Conservation (phyloP, 2,888 invertebrate species). For the Odontomyia ornata region DNA sequence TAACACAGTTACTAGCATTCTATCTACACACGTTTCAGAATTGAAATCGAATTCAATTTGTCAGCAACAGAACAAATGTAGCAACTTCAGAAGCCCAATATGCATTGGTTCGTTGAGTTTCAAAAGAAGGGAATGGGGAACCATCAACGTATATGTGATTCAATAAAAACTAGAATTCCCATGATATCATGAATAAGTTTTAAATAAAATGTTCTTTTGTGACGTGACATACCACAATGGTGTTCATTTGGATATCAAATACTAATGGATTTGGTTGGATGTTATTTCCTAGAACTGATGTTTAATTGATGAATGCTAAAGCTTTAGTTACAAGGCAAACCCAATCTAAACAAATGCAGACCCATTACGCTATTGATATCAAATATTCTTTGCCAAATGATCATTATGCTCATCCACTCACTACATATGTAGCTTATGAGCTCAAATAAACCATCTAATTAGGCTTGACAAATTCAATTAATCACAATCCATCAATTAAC, state of each 20-base stretch:
- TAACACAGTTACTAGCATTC: no score
- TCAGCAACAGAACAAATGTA: slow-evolving; percentile 16
- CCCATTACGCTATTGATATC: no score
- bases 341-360: no score
- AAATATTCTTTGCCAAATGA: no score
- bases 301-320: no score
- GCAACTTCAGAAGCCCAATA: slow-evolving; percentile 25
- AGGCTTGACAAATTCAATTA: slow-evolving; percentile 40
- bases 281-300: no score
- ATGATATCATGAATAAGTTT: slow-evolving; percentile 25
- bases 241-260: no score
- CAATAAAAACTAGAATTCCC: slow-evolving; percentile 27
- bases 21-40: background rate
- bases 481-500: slow-evolving; percentile 42
- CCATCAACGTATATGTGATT: slow-evolving; percentile 19
- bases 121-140: background rate
- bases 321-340: no score
- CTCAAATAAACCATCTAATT: slow-evolving; percentile 12
- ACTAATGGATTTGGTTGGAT: no score
- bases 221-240: no score
- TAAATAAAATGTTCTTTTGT: background rate
- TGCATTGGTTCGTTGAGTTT: background rate
- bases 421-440: no score
- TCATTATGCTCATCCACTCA: no score
- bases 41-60: slow-evolving; percentile 18